Base-by-base conservation (phyloP, 2,888 invertebrate genomes). In the Palloptera scutellata region DNA sequence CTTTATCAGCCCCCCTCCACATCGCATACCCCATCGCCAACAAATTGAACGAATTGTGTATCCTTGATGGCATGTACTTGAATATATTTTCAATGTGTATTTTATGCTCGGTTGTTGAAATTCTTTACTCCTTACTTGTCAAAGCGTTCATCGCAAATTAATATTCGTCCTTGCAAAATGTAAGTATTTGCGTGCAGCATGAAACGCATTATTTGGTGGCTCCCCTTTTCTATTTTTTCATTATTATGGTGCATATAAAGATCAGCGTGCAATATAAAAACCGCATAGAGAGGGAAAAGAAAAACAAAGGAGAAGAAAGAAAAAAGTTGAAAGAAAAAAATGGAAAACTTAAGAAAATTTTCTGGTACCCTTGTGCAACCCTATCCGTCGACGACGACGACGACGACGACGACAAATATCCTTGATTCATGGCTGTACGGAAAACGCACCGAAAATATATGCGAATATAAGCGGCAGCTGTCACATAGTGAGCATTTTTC, bases 391-490 rank as follows among this genome's bases (percentile, higher is more conserved):
- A 15, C 51, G 13, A 3, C 51, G n/a, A 13, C 15, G n/a, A n/a
- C 13, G 6, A 48, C 13, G 13, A 15, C 51, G 13, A 3, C 51
- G n/a, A 13, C 15, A 8, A 48, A 48, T 48, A 48, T 48, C 51
- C 51, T 48, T 48, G 51, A 48, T 48, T 1, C n/a, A 48, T 13
- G 30, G 30, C 30, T 15, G 4, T 15, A 54, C 48, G 13, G 17
- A 62, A 64, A 63, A 57, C 20, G 52, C 15, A 67, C 55, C 30
- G 30, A 30, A 30, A 30, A 30, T 30, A 30, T 52, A 54, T 40
- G 65, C 51, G 66, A 66, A 66, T 63, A 63, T 63, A 66, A 69
- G 63, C 69, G 59, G 63, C 66, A 69, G 62, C 69, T 69, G 63
- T 60, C 64, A 51, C 41, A 42, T 30, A 53, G 41, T 43, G 45